Conservation (phyloP, 2,797 vertebrate genomes). For the Ambastaia sidthimunki region DNA sequence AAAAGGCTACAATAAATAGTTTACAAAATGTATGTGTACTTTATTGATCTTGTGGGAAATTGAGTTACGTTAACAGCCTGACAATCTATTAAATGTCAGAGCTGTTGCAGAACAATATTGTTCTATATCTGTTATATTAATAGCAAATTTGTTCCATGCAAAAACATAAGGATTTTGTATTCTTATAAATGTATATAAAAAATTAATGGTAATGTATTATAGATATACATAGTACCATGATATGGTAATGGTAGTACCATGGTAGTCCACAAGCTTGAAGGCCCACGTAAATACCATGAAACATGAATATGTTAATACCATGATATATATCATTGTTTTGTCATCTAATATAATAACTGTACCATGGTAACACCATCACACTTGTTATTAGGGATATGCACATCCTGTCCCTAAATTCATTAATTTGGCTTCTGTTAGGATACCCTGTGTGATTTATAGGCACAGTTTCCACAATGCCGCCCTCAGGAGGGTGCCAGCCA, state of each 20-base stretch:
- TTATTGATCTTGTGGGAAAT: background rate
- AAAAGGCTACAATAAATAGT: background rate
- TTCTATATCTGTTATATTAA: background rate
- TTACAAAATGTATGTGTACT: background rate
- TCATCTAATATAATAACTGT: background rate
- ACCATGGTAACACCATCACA: background rate
- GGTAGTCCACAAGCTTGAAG: too few species aligned
- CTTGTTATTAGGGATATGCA: constrained; percentile 11
- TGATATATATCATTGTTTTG: background rate
- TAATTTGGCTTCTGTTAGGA: constrained; percentile 11
- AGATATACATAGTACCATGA: too few species aligned
- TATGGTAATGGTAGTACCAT: too few species aligned
- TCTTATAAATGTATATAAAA: too few species aligned
- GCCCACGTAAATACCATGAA: too few species aligned
- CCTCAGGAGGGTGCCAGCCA: constrained; percentile 30
- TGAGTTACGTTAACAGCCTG: background rate
- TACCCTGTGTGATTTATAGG: constrained; percentile 33
- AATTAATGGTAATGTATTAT: too few species aligned
- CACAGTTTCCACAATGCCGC: constrained; percentile 1
- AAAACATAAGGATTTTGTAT: background rate
- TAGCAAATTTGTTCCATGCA: background rate
- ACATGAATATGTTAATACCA: background rate
- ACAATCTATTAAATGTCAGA: background rate
- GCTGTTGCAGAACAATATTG: background rate
- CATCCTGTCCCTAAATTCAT: constrained; percentile 7